Evolutionary conservation across 2,888 invertebrate genomes (phyloP), one percentile per base, ranked within the genome.

Genomic region (Caenorhabditis becei): DNA sequence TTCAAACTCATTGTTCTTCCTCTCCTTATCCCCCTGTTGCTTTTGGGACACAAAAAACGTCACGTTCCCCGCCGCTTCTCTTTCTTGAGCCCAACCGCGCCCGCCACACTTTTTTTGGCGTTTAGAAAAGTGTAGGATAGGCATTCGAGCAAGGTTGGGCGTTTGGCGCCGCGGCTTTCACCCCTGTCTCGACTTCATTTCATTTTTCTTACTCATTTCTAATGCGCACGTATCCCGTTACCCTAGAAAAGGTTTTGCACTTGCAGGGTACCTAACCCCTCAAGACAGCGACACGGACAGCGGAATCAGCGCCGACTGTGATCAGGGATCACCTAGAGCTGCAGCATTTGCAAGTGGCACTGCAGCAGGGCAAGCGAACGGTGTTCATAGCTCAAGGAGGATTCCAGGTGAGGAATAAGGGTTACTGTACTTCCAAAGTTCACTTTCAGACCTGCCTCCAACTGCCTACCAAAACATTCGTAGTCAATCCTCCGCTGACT

Each of bases 211-310:
- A n/a, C 44, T 75, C 65, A 61, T 66, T 69, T 69, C 61, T 53
- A 66, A 75, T 66, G 74, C 75, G 65, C n/a, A 66, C 74, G 65
- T 66, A 75, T 61, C 23, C 44, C 62, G 54, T 54, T 61, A 63
- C 56, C 41, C 54, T 18, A 70, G 51, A 24, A 7, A n/a, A 41
- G 62, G 20, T 67, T 28, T 28, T 44, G 66, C 35, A 56, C 51
- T 80, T 81, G 10, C 72, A 82, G 83, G 79, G 58, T 80, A 77
- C 20, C 35, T 78, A 23, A 77, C 84, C 24, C 83, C 85, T 35
- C 82, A 84, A 41, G 86, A 87, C 71, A 85, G 85, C 66, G 88
- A 88, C 82, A 88, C 87, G 67, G 88, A 88, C 81, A 84, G 84
- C 54, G 88, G 88, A 47, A 88, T 88, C 28, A 86, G 86, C 58